Conservation (phyloP, 2,113 vertebrate species). For the Chaetops frenatus region DNA sequence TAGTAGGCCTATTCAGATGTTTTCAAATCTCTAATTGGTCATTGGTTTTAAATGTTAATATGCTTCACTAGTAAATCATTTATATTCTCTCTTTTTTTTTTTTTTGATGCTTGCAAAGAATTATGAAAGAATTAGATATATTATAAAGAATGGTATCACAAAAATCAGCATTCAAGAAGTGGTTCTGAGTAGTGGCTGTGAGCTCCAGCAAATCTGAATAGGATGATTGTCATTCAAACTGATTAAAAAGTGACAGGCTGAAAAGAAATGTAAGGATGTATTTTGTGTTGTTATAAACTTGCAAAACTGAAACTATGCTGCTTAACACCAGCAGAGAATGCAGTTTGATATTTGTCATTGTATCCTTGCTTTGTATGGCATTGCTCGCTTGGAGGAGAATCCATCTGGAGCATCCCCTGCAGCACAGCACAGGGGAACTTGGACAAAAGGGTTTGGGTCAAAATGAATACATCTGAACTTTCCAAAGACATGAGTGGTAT, state of each 20-base stretch:
- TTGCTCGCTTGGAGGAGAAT: neutral
- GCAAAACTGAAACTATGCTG: neutral
- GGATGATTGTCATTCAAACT: neutral
- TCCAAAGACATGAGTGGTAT: neutral
- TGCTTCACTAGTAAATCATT: conserved; percentile 18
- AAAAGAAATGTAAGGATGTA: neutral
- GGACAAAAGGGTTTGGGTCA: neutral
- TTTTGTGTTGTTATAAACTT: neutral
- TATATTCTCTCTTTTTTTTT: neutral
- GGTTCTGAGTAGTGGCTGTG: neutral
- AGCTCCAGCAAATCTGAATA: neutral
- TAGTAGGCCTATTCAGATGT: conserved; percentile 16
- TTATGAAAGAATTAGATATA: neutral
- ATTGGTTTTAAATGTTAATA: conserved; percentile 48
- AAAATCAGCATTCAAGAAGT: neutral
- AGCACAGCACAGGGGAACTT: neutral
- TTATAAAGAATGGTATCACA: neutral
- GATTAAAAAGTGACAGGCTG: neutral
- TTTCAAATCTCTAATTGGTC: conserved; percentile 48
- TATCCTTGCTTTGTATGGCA: fast-evolving
- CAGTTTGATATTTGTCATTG: neutral
- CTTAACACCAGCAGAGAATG: neutral
- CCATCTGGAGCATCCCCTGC: neutral
- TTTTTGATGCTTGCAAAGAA: neutral
- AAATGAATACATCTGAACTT: neutral